A percentile compares a stretch with the other conserved stretches of the same genome.
phyloP scores from a whole-genome alignment of 1,140 invertebrate genomes.

The Pachyrhynchus sulphureomaculatus region DNA sequence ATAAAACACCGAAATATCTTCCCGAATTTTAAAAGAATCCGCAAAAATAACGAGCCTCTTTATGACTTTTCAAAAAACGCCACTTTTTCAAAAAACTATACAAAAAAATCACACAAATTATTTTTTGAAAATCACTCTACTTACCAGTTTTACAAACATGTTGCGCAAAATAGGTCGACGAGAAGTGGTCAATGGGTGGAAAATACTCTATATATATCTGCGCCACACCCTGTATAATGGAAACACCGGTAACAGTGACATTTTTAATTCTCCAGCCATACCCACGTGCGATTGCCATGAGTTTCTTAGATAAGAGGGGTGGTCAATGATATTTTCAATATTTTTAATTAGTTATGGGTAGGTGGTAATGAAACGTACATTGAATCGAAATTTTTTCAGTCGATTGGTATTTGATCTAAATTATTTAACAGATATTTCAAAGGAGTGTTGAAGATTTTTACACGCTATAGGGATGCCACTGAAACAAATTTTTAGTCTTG shows the following conservation, averaged over 20 bases:
- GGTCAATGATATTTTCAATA: constrained; percentile 15
- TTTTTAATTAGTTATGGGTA: too few species aligned
- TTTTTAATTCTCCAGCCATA: constrained; percentile 21
- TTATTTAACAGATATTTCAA: too few species aligned
- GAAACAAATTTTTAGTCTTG: too few species aligned
- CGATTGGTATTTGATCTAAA: too few species aligned
- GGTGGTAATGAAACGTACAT: too few species aligned
- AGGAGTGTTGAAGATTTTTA: too few species aligned
- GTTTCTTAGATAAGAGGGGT: constrained; percentile 7
- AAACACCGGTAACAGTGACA: constrained; percentile 24
- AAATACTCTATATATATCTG: constrained; percentile 45
- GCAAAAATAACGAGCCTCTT: too few species aligned
- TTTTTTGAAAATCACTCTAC: constrained; percentile 27
- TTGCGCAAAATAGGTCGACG: constrained; percentile 42
- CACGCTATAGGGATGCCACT: too few species aligned
- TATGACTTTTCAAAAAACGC: neutral
- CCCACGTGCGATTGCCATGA: constrained; percentile 20
- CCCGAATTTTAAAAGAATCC: too few species aligned
- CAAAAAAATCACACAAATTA: neutral
- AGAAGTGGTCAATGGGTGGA: constrained; percentile 24
- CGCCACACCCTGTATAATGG: constrained; percentile 45
- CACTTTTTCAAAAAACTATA: neutral
- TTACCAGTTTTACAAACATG: constrained; percentile 54
- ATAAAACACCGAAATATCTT: too few species aligned
- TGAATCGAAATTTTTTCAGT: too few species aligned